Conservation (phyloP, 1,140 invertebrate species). For the Sinella curviseta region DNA sequence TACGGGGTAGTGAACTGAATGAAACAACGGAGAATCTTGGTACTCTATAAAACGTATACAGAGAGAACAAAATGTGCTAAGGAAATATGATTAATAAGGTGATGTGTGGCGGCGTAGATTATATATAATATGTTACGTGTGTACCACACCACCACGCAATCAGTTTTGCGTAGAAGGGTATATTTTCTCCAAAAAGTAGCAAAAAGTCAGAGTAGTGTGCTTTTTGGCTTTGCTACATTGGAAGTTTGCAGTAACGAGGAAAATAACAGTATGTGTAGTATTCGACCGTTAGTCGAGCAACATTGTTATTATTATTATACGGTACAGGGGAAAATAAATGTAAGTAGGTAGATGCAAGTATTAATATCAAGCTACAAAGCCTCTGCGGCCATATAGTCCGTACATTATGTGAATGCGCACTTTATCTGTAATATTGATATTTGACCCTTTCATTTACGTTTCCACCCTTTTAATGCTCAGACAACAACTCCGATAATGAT, state of each 20-base stretch:
- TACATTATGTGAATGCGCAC: no score
- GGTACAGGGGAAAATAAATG: no score
- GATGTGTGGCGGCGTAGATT: not conserved
- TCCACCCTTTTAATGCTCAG: constrained; percentile 24
- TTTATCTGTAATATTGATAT: constrained; percentile 18
- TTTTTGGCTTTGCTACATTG: not conserved
- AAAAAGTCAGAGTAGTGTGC: not conserved
- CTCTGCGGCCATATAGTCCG: no score
- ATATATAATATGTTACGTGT: not conserved
- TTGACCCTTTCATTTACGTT: constrained; percentile 14
- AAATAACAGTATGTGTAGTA: not conserved
- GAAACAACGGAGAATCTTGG: not conserved
- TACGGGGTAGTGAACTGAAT: constrained; percentile 6
- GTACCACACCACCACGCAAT: not conserved
- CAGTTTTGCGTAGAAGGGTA: not conserved
- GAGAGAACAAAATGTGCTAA: not conserved
- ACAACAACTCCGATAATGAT: not conserved
- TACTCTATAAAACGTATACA: not conserved
- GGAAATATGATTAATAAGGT: not conserved
- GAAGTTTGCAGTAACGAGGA: not conserved
- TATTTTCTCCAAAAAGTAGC: not conserved
- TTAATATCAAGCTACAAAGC: no score
- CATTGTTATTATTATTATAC: no score
- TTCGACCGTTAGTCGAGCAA: not conserved
- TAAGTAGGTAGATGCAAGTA: no score